Evolutionary conservation across 2,888 invertebrate species (phyloP).

Genomic region (Clitarchus hookeri): DNA sequence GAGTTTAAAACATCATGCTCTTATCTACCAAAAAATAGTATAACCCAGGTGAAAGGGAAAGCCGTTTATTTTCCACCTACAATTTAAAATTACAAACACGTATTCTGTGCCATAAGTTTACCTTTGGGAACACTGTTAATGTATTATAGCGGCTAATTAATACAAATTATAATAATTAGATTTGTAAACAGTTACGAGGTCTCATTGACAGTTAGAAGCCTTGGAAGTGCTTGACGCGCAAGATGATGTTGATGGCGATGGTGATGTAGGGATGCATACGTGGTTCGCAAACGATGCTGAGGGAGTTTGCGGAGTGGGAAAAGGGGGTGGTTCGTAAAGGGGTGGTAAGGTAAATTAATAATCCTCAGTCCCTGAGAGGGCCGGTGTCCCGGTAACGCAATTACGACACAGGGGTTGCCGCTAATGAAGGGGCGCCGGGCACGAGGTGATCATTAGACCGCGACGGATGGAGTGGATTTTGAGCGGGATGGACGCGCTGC

Average conservation of each 20-base stretch:
- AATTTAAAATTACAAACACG: too few species aligned
- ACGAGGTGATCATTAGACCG: slow-evolving; percentile 1
- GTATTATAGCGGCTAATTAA: too few species aligned
- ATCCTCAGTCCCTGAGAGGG: slow-evolving; percentile 8
- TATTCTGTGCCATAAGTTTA: too few species aligned
- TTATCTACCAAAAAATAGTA: too few species aligned
- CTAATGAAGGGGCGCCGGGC: neutral
- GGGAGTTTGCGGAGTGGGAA: neutral
- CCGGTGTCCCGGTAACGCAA: slow-evolving; percentile 14
- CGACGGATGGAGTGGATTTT: slow-evolving; percentile 14
- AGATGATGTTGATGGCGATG: neutral
- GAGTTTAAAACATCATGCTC: too few species aligned
- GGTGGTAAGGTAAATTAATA: neutral
- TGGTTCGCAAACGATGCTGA: too few species aligned
- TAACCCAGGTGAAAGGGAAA: too few species aligned
- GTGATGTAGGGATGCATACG: neutral
- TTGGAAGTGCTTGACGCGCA: neutral
- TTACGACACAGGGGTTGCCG: slow-evolving; percentile 9
- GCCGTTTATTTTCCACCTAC: too few species aligned
- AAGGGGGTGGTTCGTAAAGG: neutral
- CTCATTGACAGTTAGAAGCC: neutral
- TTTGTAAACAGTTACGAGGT: too few species aligned
- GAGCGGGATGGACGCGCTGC: neutral
- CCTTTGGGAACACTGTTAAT: too few species aligned
- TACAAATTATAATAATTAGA: too few species aligned